Evolutionary conservation across 2,113 vertebrate genomes (phyloP), one percentile per base, ranked within the genome.

Genomic region (Leptodactylus fuscus): DNA sequence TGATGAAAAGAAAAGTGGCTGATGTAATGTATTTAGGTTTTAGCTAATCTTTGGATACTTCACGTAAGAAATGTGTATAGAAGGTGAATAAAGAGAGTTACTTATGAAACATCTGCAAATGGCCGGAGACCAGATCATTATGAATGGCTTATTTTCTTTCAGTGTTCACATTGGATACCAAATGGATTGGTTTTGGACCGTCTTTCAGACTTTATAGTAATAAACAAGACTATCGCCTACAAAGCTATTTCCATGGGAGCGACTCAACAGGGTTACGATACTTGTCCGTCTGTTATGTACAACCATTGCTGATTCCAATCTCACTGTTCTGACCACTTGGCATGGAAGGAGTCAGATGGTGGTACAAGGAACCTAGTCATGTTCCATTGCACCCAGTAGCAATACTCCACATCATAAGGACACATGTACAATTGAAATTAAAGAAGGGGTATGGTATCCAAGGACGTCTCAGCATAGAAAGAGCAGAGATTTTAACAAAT

Each of bases 1-100:
- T 69, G 65, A 69, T 69, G 65, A 69, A 69, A 69, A 34, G 62
- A n/a, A 67, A 67, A 69, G 65, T 10, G 65, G 65, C 20, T 69
- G 65, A 69, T 22, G 65, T 69, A 20, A 69, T 69, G 32, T 69
- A 69, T 69, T 69, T 69, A 69, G 32, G 65, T 38, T 69, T 69
- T 20, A 69, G 32, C 38, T 11, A 36, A 69, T 2, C 0, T 69
- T 69, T 69, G 34, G 65, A 38, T 38, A 36, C 16, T 38, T 69
- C 5, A 22, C 16, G 9, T 38, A 22, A 22, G 5, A 69, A 67
- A 38, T 69, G 65, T 1, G 29, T 38, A 69, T 1, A 22, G 16
- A 22, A 67, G 34, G 34, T 69, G 65, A 69, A 69, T 36, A 36
- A 69, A 69, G 34, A 32, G 65, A 36, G 3, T 8, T 9, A 69